A percentile compares a stretch with the other conserved stretches of the same genome.
Conservation (phyloP, 2,888 invertebrate genomes). For the Steinernema carpocapsae region DNA sequence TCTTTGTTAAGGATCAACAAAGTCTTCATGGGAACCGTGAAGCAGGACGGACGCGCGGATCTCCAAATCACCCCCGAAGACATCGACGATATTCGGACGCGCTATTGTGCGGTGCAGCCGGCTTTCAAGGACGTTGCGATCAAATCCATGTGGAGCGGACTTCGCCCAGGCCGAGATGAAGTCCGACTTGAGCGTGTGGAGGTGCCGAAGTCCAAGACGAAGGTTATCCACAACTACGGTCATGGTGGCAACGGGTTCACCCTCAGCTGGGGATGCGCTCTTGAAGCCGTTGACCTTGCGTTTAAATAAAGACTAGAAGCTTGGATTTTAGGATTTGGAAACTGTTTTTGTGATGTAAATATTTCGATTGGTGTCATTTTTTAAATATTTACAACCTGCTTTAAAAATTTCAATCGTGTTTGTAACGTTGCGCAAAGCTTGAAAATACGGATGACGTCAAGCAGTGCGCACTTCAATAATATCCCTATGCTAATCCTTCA, state of each 20-base stretch:
- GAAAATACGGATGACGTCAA: no score
- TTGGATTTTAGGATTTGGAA: no score
- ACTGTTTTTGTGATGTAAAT: no score
- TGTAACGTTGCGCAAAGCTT: no score
- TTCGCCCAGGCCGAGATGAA: constrained; percentile 17
- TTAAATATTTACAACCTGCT: no score
- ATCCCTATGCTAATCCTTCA: no score
- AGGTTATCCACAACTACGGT: constrained; percentile 38
- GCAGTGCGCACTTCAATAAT: no score
- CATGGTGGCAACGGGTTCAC: constrained; percentile 37
- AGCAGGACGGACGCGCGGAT: constrained; percentile 32
- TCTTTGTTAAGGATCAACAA: constrained; percentile 15
- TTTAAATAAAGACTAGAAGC: no score
- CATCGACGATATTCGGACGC: constrained; percentile 5
- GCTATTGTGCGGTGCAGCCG: constrained; percentile 33
- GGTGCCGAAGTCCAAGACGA: background rate
- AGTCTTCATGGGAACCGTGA: constrained; percentile 38
- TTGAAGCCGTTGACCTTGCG: constrained; percentile 35
- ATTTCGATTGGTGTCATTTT: no score
- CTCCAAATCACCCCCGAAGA: constrained; percentile 31
- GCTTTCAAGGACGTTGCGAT: constrained; percentile 30
- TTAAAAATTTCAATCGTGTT: no score
- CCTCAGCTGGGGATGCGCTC: constrained; percentile 37
- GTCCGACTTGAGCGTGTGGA: constrained; percentile 32
- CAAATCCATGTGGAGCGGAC: constrained; percentile 29